Conservation (phyloP, 2,797 vertebrate species). For the Acipenser transmontanus region DNA sequence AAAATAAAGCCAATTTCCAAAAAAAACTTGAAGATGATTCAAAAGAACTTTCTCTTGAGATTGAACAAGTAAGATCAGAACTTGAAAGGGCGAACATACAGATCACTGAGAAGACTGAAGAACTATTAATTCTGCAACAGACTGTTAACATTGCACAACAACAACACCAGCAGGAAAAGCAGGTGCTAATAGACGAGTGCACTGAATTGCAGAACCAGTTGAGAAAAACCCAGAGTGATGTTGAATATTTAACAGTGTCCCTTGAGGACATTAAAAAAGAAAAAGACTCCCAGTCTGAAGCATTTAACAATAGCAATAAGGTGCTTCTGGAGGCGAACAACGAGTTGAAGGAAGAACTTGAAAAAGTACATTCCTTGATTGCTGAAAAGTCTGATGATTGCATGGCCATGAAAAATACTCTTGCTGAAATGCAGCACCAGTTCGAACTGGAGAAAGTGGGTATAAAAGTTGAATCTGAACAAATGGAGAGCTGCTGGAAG, state of each 20-base stretch:
- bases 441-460: slow-evolving; percentile 34
- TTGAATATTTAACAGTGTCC: slow-evolving; percentile 29
- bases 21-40: slow-evolving; percentile 28
- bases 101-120: slow-evolving; percentile 37
- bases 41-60: slow-evolving; percentile 41
- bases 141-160: slow-evolving; percentile 29
- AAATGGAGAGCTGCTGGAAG: slow-evolving; percentile 21
- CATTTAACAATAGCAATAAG: slow-evolving; percentile 30
- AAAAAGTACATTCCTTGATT: slow-evolving; percentile 35
- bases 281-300: slow-evolving; percentile 34
- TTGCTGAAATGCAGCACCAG: slow-evolving; percentile 36
- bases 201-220: slow-evolving; percentile 38
- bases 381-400: slow-evolving; percentile 51
- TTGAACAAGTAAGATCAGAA: slow-evolving; percentile 33
- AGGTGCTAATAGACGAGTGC: slow-evolving; percentile 31
- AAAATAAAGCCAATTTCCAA: slow-evolving; percentile 40
- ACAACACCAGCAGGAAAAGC: slow-evolving; percentile 29
- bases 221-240: slow-evolving; percentile 26
- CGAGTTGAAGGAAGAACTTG: slow-evolving; percentile 40
- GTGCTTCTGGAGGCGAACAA: slow-evolving; percentile 37
- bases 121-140: slow-evolving; percentile 31
- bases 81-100: slow-evolving; percentile 39
- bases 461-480: slow-evolving; percentile 31
- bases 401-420: slow-evolving; percentile 30
- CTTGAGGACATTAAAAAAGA: slow-evolving; percentile 32